Base-by-base conservation (phyloP, 1,140 invertebrate species). In the Goniozus legneri region DNA sequence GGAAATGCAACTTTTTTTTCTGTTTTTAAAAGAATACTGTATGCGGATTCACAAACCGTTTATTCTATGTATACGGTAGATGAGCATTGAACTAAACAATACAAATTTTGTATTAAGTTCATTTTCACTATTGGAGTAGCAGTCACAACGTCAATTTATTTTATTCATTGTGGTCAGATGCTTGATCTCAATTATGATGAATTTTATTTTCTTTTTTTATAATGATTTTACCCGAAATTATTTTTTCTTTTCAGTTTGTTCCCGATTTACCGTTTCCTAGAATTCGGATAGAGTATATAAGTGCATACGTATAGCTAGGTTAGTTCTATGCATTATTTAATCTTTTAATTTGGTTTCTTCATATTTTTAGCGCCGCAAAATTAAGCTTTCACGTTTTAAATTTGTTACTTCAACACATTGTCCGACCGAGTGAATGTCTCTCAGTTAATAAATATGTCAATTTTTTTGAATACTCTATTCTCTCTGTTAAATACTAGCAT, bases 191-290 rank as follows among this genome's bases (percentile, higher is more conserved):
- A n/a, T n/a, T n/a, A n/a, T n/a, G n/a, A n/a, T n/a, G n/a, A n/a
- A n/a, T n/a, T n/a, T n/a, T n/a, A n/a, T n/a, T n/a, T n/a, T n/a
- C n/a, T n/a, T n/a, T n/a, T n/a, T n/a, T n/a, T n/a, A n/a, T n/a
- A n/a, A n/a, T n/a, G n/a, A n/a, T n/a, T n/a, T n/a, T n/a, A n/a
- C n/a, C n/a, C n/a, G n/a, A 31, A 35, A 50, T 52, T 59, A 36
- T 32, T 54, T 51, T 53, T 63, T 50, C 42, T 35, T 69, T 67
- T 61, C 63, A 67, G 63, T 67, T 67, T 58, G 49, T 54, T 59
- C 55, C 51, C 58, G 53, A 38, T 63, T 65, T 56, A 54, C 56
- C 40, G 13, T 55, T 64, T 49, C 35, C 52, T 62, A 60, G 30
- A 52, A 48, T 41, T 63, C 60, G 61, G 62, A 47, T 65, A 50